Conservation (phyloP, 2,797 vertebrate genomes). For the Euthynnus affinis region DNA sequence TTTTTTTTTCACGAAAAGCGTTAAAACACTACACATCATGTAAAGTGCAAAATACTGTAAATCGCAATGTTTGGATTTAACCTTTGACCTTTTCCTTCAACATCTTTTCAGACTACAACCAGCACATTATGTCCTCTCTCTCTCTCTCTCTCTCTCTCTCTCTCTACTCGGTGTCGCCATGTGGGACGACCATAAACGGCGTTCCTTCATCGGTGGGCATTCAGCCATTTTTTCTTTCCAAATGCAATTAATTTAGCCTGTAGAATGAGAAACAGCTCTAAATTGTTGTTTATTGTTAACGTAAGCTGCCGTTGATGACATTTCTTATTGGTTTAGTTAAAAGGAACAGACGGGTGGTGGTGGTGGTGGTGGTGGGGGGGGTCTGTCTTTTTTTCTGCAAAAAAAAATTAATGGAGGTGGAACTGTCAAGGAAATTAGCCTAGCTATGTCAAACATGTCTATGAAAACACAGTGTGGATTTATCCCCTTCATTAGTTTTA, state of each 20-base stretch:
- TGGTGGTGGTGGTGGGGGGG: no score
- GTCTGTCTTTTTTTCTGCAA: no score
- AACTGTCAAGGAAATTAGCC: constrained; percentile 73
- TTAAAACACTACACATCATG: constrained; percentile 3
- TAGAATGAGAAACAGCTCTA: constrained; percentile 63
- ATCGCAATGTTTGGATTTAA: constrained; percentile 13
- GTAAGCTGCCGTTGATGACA: constrained; percentile 57
- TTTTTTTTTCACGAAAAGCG: neutral
- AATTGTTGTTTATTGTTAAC: constrained; percentile 71
- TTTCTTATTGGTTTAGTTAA: constrained; percentile 72
- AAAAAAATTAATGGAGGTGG: constrained; percentile 69
- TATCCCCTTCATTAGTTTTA: constrained; percentile 73
- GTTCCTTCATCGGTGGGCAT: constrained; percentile 33
- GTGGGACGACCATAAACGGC: constrained; percentile 31
- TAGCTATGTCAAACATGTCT: constrained; percentile 75
- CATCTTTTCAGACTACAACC: neutral
- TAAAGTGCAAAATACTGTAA: constrained; percentile 3
- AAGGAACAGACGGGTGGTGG: constrained; percentile 58
- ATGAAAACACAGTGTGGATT: constrained; percentile 76
- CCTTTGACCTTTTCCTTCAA: neutral
- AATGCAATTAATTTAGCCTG: constrained; percentile 42
- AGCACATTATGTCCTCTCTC: neutral
- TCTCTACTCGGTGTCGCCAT: neutral
- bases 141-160: no score
- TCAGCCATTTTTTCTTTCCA: constrained; percentile 51